phyloP scores from a whole-genome alignment of 2,888 invertebrate species.

The Hirtodrosophila trivittata region DNA sequence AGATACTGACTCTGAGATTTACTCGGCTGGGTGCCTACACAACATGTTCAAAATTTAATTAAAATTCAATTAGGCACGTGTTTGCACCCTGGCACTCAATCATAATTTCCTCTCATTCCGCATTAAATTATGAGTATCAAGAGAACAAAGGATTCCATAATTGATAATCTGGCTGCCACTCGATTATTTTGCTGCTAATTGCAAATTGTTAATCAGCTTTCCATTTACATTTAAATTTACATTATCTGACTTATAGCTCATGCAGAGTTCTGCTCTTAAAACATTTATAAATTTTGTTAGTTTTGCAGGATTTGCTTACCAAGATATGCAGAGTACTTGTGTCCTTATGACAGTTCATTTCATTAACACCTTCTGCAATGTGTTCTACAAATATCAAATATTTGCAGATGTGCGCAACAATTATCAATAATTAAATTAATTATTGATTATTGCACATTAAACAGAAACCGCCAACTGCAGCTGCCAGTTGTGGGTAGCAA shows the following conservation, averaged over 20 bases:
- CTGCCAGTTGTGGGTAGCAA: background rate
- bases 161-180: constrained; percentile 20
- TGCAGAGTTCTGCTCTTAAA: constrained; percentile 3
- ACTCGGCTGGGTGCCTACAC: background rate
- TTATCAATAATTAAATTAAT: constrained; percentile 35
- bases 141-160: constrained; percentile 23
- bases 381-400: constrained; percentile 31
- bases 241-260: constrained; percentile 9
- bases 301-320: no score
- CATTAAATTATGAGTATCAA: constrained; percentile 41
- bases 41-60: constrained; percentile 50
- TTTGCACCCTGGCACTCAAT: constrained; percentile 36
- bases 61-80: constrained; percentile 62
- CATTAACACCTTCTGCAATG: constrained; percentile 38
- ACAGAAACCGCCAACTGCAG: background rate
- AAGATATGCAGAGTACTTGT: no score
- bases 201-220: constrained; percentile 48
- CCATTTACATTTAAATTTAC: constrained; percentile 1
- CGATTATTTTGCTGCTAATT: constrained; percentile 46
- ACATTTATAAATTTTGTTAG: constrained; percentile 16
- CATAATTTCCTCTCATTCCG: constrained; percentile 53
- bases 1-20: background rate
- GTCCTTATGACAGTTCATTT: constrained; percentile 15
- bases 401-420: constrained; percentile 36
- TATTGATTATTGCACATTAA: constrained; percentile 37